Evolutionary conservation across 2,113 vertebrate species (phyloP), one percentile per base, ranked within the genome.

Genomic region (Eurystomus gularis): DNA sequence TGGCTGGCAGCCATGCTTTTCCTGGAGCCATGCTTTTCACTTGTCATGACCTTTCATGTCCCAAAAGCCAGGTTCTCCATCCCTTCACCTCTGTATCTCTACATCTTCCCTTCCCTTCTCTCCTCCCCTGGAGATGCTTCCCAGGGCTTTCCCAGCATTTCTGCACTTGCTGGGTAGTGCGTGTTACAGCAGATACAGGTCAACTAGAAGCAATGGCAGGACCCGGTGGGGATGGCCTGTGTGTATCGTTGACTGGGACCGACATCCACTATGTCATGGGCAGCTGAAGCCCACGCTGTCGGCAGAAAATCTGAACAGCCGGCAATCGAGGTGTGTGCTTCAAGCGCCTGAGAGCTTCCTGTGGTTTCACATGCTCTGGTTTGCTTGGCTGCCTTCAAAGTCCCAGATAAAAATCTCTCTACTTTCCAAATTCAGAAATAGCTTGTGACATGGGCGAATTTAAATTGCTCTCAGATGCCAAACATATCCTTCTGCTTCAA

Each of bases 381-480:
- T 48, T 69, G 39, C 26, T 92, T 68, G 35, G 23, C 58, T 26
- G 69, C 42, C 54, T 49, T 91, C n/a, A 7, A 68, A 93, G 81
- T 37, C 35, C 40, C 65, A 35, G 77, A 72, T 79, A 68, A 91
- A 87, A 91, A 80, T 85, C 55, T 64, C 80, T 40, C 48, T 28
- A 28, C 39, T 75, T 93, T 88, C 55, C 57, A 70, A 58, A 69
- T 64, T 55, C 54, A 65, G 93, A 55, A 93, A 64, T 35, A 57
- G 65, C 75, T 87, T 83, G 40, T 83, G 68, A 40, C 82, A 69
- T 54, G 87, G 81, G 89, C 94, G 72, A 79, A 65, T 90, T 90
- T 76, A 82, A 95, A 94, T 87, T 92, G 81, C 49, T 93, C 33
- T 91, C 78, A 77, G 68, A 82, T 94, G 84, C n/a, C 46, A 69